phyloP scores from a whole-genome alignment of 2,888 invertebrate species.

The Trichopoda pennipes region DNA sequence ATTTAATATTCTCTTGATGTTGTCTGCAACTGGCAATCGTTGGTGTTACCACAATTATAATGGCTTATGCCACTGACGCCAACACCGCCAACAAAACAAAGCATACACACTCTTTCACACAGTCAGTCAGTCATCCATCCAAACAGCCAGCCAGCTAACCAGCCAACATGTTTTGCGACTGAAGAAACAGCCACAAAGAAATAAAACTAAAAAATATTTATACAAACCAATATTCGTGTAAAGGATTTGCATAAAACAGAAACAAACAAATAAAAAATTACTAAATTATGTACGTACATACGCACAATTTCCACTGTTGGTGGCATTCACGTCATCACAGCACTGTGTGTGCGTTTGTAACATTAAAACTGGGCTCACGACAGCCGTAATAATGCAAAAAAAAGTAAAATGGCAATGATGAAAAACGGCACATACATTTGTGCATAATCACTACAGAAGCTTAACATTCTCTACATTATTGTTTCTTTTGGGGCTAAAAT shows the following conservation, averaged over 20 bases:
- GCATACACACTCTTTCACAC: slow-evolving; percentile 22
- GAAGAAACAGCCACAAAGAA: slow-evolving; percentile 48
- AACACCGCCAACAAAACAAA: slow-evolving; percentile 66
- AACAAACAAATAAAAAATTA: not conserved
- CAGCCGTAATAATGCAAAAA: slow-evolving; percentile 26
- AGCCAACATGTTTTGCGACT: slow-evolving; percentile 63
- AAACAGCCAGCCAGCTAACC: slow-evolving; percentile 31
- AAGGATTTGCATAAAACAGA: slow-evolving; percentile 65
- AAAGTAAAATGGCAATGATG: slow-evolving; percentile 27
- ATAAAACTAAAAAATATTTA: slow-evolving; percentile 50
- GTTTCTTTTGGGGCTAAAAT: slow-evolving; percentile 39
- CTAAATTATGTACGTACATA: slow-evolving; percentile 39
- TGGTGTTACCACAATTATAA: slow-evolving; percentile 69
- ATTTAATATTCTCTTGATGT: slow-evolving; percentile 65
- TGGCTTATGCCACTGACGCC: slow-evolving; percentile 69
- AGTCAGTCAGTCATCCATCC: not conserved
- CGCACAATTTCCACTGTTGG: slow-evolving; percentile 68
- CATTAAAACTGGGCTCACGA: slow-evolving; percentile 53
- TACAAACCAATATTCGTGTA: slow-evolving; percentile 46
- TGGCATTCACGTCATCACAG: slow-evolving; percentile 67
- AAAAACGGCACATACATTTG: slow-evolving; percentile 37
- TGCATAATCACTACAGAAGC: slow-evolving; percentile 66
- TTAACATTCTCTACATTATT: slow-evolving; percentile 63
- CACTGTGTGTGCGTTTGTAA: slow-evolving; percentile 37
- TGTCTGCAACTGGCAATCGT: slow-evolving; percentile 67